Conservation (phyloP, 1,140 invertebrate species). For the Tachypleus tridentatus region DNA sequence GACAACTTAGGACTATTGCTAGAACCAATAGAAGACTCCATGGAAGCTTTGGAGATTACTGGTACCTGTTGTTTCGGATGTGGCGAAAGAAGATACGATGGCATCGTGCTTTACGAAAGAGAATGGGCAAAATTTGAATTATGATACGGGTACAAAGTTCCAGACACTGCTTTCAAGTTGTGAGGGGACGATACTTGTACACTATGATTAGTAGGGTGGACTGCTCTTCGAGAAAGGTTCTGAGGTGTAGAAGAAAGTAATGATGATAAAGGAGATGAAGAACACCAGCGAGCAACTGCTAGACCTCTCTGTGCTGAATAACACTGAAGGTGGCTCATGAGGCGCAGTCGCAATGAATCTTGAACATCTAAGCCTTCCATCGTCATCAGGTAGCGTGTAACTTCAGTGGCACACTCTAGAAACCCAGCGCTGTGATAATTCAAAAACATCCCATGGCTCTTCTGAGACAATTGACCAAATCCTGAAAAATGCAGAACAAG, state of each 20-base stretch:
- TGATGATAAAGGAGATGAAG: slow-evolving; percentile 15
- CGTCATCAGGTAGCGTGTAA: slow-evolving; percentile 76
- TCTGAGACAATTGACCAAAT: slow-evolving; percentile 63
- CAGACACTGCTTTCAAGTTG: background rate
- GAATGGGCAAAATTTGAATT: background rate
- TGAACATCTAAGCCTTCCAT: slow-evolving; percentile 93
- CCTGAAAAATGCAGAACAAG: slow-evolving; percentile 38
- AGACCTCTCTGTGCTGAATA: slow-evolving; percentile 78
- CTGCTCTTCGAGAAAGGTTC: background rate
- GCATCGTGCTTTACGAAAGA: too few species aligned
- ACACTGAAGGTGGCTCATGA: slow-evolving; percentile 83
- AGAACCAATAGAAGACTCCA: slow-evolving; percentile 17
- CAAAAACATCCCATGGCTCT: slow-evolving; percentile 83
- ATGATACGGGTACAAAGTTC: background rate
- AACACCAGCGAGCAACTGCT: slow-evolving; percentile 34
- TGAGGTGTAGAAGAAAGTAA: slow-evolving; percentile 8
- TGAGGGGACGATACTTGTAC: background rate
- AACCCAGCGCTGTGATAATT: slow-evolving; percentile 94
- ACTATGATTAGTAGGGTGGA: background rate
- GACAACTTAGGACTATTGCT: slow-evolving; percentile 14
- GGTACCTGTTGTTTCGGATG: too few species aligned
- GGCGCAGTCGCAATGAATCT: slow-evolving; percentile 76
- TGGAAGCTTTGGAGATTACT: slow-evolving; percentile 6
- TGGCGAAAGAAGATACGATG: too few species aligned
- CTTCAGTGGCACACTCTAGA: slow-evolving; percentile 87